Conservation (phyloP, 1,140 invertebrate genomes). For the Theocolax elegans region DNA sequence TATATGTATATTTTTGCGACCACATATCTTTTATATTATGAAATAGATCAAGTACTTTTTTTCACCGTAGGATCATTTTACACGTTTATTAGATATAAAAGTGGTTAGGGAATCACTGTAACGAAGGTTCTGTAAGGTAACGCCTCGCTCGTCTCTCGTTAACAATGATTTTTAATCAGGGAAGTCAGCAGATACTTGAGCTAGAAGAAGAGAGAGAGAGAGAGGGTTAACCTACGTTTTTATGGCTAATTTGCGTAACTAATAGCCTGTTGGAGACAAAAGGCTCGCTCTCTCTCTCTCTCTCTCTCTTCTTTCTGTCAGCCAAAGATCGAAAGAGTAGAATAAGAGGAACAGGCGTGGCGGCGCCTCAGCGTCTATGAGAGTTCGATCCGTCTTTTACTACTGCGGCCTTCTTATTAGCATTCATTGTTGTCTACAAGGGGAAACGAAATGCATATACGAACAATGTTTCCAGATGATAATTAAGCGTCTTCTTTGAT, state of each 20-base stretch:
- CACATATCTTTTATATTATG: too few species aligned
- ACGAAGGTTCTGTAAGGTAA: too few species aligned
- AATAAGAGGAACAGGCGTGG: conserved; percentile 33
- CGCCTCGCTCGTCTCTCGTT: too few species aligned
- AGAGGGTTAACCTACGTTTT: conserved; percentile 51
- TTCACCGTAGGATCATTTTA: too few species aligned
- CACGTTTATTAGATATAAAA: too few species aligned
- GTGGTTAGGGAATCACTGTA: too few species aligned
- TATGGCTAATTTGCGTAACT: conserved; percentile 61
- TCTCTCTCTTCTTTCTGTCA: conserved; percentile 40
- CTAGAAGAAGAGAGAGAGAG: conserved; percentile 2
- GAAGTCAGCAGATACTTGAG: too few species aligned
- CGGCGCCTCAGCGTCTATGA: conserved; percentile 49
- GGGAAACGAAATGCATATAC: background rate
- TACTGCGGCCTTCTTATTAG: conserved; percentile 26
- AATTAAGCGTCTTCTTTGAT: conserved; percentile 30
- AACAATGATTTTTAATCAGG: too few species aligned
- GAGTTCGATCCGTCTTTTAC: conserved; percentile 26
- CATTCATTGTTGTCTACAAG: conserved; percentile 29
- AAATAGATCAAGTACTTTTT: too few species aligned
- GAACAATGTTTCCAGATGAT: conserved; percentile 21
- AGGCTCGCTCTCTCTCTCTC: conserved; percentile 36
- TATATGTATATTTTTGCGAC: too few species aligned
- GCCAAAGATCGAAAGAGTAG: background rate
- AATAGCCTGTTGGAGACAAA: conserved; percentile 57